These are phyloP conservation scores for Saccopteryx bilineata DNA, from an alignment of 2,113 vertebrate species.

Conservation along the genomic window DNA sequence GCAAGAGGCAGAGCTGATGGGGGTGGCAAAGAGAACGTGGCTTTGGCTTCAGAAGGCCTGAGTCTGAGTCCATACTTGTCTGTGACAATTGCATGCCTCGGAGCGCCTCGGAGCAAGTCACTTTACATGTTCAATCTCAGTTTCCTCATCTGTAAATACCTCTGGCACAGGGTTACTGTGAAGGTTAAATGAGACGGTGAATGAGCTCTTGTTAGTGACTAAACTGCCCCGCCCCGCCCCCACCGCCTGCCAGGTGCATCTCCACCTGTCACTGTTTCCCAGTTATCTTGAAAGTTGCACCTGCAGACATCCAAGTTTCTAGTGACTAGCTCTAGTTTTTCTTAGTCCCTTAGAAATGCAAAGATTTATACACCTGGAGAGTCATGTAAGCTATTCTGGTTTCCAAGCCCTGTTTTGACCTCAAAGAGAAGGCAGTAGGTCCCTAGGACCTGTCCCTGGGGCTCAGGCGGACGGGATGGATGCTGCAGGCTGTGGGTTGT, in stretches of 20 bases:
- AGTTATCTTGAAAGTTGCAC: conserved; percentile 74
- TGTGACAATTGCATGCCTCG: rapidly evolving
- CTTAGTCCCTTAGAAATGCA: conserved; percentile 56
- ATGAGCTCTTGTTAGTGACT: neutral
- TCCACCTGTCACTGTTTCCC: neutral
- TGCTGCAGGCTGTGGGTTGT: rapidly evolving
- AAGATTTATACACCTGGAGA: conserved; percentile 64
- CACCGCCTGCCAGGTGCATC: neutral
- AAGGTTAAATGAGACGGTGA: neutral
- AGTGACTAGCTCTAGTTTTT: neutral
- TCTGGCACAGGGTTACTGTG: neutral
- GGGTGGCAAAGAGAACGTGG: rapidly evolving
- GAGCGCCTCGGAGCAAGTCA: neutral
- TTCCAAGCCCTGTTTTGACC: neutral
- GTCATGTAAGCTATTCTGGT: neutral
- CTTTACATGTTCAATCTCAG: neutral
- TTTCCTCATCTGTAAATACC: neutral
- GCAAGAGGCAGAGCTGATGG: neutral
- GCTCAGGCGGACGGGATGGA: neutral
- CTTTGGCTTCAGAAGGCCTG: neutral
- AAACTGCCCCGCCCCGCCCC: neutral
- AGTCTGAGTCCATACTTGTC: neutral
- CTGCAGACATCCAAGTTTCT: conserved; percentile 58
- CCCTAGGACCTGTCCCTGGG: neutral
- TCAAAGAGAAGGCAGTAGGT: neutral